phyloP scores from a whole-genome alignment of 2,888 invertebrate species.

The Liodrosophila aerea region DNA sequence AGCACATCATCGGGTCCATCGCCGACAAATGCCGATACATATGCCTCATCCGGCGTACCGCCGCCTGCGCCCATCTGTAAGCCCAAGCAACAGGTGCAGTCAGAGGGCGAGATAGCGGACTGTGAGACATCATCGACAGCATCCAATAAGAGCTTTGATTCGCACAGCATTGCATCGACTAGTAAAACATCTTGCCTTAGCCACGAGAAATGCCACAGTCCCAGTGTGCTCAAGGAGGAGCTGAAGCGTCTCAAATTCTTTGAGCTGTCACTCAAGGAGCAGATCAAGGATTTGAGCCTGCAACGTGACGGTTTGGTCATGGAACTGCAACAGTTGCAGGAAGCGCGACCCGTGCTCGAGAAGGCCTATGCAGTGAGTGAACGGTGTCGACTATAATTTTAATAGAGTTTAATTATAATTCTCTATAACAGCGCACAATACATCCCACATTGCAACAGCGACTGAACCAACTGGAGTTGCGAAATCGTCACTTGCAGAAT shows the following conservation, averaged over 20 bases:
- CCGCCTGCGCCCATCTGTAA: constrained; percentile 75
- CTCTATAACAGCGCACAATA: constrained; percentile 76
- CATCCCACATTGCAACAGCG: constrained; percentile 82
- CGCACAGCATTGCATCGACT: constrained; percentile 80
- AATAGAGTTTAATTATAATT: too few species aligned
- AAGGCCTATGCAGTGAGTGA: constrained; percentile 82
- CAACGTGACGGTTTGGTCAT: constrained; percentile 82
- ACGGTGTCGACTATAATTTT: not conserved
- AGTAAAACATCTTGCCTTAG: constrained; percentile 69
- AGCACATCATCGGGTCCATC: constrained; percentile 49
- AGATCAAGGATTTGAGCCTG: constrained; percentile 80
- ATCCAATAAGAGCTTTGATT: constrained; percentile 81
- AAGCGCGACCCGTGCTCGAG: constrained; percentile 82
- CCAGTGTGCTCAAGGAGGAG: constrained; percentile 80
- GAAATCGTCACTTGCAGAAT: constrained; percentile 85
- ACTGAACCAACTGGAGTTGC: constrained; percentile 84
- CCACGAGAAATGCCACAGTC: constrained; percentile 70
- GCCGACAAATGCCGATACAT: constrained; percentile 48
- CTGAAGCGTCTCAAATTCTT: constrained; percentile 81
- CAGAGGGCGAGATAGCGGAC: constrained; percentile 72
- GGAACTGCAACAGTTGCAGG: constrained; percentile 83
- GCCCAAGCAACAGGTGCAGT: constrained; percentile 64
- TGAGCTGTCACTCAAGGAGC: constrained; percentile 81
- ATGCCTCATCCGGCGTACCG: constrained; percentile 26
- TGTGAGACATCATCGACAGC: constrained; percentile 80